Evolutionary conservation across 2,797 vertebrate species (phyloP).

Genomic region (Enteromius anoplus): DNA sequence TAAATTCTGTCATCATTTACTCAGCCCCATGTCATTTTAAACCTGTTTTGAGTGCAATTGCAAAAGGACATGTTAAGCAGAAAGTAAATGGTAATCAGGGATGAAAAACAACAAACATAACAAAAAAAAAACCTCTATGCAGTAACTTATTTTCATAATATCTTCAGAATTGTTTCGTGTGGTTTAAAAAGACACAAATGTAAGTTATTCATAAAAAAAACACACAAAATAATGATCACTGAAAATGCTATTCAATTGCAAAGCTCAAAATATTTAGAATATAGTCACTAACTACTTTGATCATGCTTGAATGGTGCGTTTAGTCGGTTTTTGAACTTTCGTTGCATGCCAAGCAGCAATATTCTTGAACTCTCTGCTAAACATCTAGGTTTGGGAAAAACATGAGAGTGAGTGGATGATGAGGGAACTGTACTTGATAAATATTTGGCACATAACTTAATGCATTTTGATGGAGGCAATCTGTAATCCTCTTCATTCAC

Average conservation of each 20-base stretch:
- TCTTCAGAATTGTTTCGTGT: not conserved
- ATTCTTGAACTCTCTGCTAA: not conserved
- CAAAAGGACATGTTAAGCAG: not conserved
- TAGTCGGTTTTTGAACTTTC: not conserved
- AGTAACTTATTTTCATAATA: not conserved
- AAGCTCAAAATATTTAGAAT: not conserved
- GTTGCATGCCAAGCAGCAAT: not conserved
- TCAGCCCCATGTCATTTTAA: not conserved
- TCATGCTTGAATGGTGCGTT: not conserved
- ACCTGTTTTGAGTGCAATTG: not conserved
- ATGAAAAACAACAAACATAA: not conserved
- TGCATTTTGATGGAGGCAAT: not conserved
- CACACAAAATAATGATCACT: not conserved
- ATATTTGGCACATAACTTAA: not conserved
- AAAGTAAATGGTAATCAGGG: not conserved
- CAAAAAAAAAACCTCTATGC: not conserved
- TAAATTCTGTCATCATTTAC: constrained; percentile 25
- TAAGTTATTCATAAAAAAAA: not conserved
- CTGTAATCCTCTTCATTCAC: constrained; percentile 14
- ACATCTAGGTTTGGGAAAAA: constrained; percentile 7
- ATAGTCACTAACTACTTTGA: not conserved
- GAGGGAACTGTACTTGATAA: constrained; percentile 17
- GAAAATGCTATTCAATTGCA: not conserved
- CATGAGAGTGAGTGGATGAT: constrained; percentile 13
- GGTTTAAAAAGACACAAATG: not conserved